These are phyloP conservation scores for Prunella strophiata DNA, from an alignment of 2,797 vertebrate species.

Conservation along the genomic window DNA sequence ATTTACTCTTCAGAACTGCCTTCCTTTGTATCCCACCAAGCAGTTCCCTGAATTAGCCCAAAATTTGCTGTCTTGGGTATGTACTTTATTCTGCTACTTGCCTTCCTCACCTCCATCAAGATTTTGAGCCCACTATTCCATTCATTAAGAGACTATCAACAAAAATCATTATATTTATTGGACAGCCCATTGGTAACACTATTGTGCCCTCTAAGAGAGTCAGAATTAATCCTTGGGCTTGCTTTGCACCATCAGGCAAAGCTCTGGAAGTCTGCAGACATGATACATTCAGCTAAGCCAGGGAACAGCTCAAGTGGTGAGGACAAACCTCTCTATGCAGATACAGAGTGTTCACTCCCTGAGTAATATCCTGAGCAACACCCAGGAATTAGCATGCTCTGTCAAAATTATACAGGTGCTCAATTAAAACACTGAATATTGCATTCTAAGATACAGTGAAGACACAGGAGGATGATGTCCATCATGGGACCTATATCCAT, in stretches of 20 bases:
- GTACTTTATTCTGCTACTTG: neutral
- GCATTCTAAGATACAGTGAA: neutral
- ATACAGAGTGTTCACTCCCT: neutral
- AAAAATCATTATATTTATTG: neutral
- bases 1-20: neutral
- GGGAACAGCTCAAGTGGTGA: neutral
- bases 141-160: neutral
- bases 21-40: neutral
- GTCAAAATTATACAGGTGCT: neutral
- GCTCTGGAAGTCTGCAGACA: neutral
- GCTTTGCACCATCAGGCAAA: neutral
- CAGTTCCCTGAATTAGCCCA: neutral
- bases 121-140: neutral
- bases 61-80: neutral
- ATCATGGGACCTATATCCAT: neutral
- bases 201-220: neutral
- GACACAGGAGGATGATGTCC: neutral
- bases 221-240: neutral
- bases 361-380: neutral
- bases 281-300: neutral
- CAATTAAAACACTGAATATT: neutral
- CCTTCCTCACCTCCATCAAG: neutral
- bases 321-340: neutral
- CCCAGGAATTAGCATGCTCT: neutral
- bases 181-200: neutral